Base-by-base conservation (phyloP, 2,113 vertebrate species). In the Apistogramma diplotaenia region DNA sequence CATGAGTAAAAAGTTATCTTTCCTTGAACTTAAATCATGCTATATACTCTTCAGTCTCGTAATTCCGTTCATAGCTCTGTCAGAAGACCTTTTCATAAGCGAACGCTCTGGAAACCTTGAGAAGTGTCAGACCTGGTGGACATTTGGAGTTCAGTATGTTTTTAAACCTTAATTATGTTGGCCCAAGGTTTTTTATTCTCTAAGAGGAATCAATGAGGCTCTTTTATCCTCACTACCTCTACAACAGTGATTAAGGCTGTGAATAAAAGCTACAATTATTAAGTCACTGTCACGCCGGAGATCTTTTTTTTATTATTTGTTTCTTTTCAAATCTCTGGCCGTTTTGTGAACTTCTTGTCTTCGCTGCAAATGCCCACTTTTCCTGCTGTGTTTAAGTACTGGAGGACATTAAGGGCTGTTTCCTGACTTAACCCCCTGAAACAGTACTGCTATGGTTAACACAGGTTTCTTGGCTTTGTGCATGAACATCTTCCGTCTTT, bases 81-180 rank as follows among this genome's bases (percentile, higher is more conserved):
- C 57, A 86, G 82, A 89, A 81, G 80, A 77, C 58, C 55, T 79
- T 93, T 89, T 91, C 37, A 88, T 73, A 70, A 85, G 62, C 31
- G 1, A 40, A 51, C n/a, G 13, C 81, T 84, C 78, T 37, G 78
- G 74, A 67, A 85, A 89, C 88, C 86, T 92, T 88, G 85, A 89
- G 82, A 89, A 87, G 80, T 89, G 76, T 74, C 78, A 43, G 21
- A 55, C 80, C 89, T 93, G 84, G 87, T 89, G 79, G 89, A 83
- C 72, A 6, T 85, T 83, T 79, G 73, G 79, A 89, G 86, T 87
- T 87, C 83, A 85, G 90, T 82, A 83, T 89, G 80, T 88, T 92
- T 90, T 90, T 85, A 90, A 89, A 87, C 51, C 87, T 88, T 92
- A 92, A 91, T 93, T 89, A 91, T 91, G 70, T 85, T 91, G 89